Evolutionary conservation across 1,140 invertebrate species (phyloP).

Genomic region (Euura saliciscinereae): DNA sequence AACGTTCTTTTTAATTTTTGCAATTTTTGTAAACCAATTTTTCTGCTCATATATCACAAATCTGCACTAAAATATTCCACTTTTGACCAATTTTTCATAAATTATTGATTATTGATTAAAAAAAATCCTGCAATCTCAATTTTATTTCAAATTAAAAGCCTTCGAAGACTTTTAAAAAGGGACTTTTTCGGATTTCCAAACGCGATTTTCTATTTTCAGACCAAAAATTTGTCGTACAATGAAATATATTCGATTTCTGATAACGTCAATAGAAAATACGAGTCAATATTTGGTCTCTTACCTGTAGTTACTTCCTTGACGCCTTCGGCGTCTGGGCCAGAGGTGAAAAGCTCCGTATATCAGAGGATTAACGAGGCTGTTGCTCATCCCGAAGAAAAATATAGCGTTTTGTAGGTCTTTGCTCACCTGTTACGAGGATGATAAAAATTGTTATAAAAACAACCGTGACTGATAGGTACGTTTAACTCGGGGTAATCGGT

Average conservation of each 20-base stretch:
- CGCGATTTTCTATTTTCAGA: neutral
- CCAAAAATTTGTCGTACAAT: neutral
- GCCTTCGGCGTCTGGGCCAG: conserved; percentile 55
- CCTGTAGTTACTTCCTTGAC: conserved; percentile 27
- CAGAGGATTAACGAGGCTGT: conserved; percentile 84
- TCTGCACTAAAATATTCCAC: too few relatives aligned
- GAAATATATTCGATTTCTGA: neutral
- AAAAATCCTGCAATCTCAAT: too few relatives aligned
- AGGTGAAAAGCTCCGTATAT: conserved; percentile 89
- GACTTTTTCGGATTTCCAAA: too few relatives aligned
- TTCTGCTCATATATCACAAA: too few relatives aligned
- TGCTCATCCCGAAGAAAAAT: conserved; percentile 79
- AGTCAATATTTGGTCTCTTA: neutral
- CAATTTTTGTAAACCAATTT: too few relatives aligned
- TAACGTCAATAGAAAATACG: neutral
- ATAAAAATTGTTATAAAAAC: neutral
- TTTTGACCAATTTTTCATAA: too few relatives aligned
- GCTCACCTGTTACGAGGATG: conserved; percentile 26
- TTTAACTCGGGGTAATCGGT: too few relatives aligned
- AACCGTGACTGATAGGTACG: too few relatives aligned
- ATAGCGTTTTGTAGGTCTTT: conserved; percentile 58
- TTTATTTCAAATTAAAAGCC: too few relatives aligned
- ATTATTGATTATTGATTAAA: too few relatives aligned
- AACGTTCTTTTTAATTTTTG: too few relatives aligned
- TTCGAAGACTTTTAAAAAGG: too few relatives aligned